Evolutionary conservation across 2,888 invertebrate species (phyloP).

Genomic region (Sicus ferrugineus): DNA sequence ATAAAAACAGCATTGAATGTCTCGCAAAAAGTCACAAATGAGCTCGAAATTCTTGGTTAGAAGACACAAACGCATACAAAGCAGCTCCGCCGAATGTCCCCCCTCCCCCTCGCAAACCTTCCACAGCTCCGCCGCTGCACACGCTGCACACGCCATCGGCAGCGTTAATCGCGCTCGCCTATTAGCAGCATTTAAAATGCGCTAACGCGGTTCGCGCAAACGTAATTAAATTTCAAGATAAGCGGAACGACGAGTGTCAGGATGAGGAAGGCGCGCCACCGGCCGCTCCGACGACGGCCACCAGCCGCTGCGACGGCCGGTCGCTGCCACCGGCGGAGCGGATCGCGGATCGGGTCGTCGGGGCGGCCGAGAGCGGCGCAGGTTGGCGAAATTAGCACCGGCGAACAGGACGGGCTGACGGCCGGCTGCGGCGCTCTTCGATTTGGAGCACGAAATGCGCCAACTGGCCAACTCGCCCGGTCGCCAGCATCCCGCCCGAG

Average conservation of each 20-base stretch:
- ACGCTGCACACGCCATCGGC: neutral
- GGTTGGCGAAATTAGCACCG: neutral
- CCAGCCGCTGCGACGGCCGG: neutral
- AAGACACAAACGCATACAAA: neutral
- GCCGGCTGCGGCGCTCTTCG: conserved; percentile 23
- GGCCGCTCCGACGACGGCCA: neutral
- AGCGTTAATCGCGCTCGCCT: conserved; percentile 42
- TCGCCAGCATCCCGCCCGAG: neutral
- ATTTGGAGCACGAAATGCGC: conserved; percentile 35
- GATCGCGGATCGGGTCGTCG: neutral
- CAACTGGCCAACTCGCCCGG: conserved; percentile 23
- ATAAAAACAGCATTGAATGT: too few species aligned
- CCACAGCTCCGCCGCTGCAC: neutral
- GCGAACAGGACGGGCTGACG: conserved; percentile 38
- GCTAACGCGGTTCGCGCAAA: conserved; percentile 48
- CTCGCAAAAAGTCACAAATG: neutral
- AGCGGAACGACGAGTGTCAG: conserved; percentile 46
- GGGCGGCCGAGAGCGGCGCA: too few species aligned
- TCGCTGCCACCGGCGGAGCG: neutral
- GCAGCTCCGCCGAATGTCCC: neutral
- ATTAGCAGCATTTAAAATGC: conserved; percentile 49
- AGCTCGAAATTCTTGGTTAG: neutral
- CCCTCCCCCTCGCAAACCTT: too few species aligned
- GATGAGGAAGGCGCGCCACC: neutral
- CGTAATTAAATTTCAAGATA: conserved; percentile 48